Conservation (phyloP, 2,888 invertebrate genomes). For the Ypsolopha sequella region DNA sequence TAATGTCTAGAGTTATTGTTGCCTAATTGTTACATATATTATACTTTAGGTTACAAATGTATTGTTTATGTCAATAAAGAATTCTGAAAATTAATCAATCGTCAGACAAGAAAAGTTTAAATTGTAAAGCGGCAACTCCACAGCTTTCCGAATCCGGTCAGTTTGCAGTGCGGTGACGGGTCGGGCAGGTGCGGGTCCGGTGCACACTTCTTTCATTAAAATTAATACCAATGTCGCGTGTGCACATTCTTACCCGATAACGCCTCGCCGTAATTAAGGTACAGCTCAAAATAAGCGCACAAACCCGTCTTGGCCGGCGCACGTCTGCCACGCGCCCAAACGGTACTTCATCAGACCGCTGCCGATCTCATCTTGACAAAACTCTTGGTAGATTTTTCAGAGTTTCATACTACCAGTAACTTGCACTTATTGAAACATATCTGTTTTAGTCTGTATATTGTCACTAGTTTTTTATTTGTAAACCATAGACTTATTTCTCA, state of each 20-base stretch:
- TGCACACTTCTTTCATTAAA: conserved; percentile 71
- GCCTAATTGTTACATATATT: no score
- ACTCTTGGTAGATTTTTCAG: no score
- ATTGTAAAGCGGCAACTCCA: conserved; percentile 12
- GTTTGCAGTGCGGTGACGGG: conserved; percentile 48
- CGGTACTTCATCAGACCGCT: conserved; percentile 4
- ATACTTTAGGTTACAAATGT: no score
- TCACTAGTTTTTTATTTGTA: no score
- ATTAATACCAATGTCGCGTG: conserved; percentile 71
- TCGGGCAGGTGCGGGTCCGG: conserved; percentile 54
- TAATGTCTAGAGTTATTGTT: no score
- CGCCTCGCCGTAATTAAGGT: conserved; percentile 67
- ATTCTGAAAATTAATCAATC: no score
- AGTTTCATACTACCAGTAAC: background rate
- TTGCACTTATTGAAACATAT: no score
- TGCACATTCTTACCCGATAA: conserved; percentile 70
- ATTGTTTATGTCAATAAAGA: no score
- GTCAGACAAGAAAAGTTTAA: no score
- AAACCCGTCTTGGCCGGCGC: conserved; percentile 36
- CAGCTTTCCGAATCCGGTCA: conserved; percentile 19
- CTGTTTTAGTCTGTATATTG: no score
- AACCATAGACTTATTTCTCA: no score
- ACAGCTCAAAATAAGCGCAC: conserved; percentile 36
- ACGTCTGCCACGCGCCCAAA: conserved; percentile 47
- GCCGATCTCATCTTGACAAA: background rate